Evolutionary conservation across 2,113 vertebrate species (phyloP).

Genomic region (Pterocles burchelli): DNA sequence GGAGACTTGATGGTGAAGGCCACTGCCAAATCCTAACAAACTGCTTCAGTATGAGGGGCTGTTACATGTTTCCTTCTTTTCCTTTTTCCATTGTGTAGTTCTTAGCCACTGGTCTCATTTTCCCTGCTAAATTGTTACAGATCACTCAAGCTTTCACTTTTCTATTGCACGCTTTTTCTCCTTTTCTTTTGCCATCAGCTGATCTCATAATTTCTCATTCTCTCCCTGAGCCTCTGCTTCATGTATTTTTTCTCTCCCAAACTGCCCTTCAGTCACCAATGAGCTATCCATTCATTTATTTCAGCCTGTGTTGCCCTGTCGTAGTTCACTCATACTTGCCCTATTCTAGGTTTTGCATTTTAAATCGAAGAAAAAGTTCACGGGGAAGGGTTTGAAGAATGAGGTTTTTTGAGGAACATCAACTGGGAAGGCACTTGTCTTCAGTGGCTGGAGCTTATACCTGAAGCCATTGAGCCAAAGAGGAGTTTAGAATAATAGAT

Average conservation of each 20-base stretch:
- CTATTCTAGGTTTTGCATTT: not conserved
- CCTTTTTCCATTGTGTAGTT: not conserved
- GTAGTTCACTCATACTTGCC: not conserved
- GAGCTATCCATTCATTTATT: not conserved
- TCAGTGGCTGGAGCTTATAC: not conserved
- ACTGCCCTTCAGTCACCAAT: not conserved
- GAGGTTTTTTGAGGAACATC: not conserved
- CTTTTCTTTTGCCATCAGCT: not conserved
- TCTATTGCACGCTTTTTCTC: not conserved
- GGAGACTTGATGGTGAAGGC: not conserved
- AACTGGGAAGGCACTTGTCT: not conserved
- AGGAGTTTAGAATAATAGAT: not conserved
- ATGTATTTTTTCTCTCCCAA: not conserved
- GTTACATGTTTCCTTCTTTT: not conserved
- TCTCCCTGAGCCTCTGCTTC: not conserved
- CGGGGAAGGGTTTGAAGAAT: not conserved
- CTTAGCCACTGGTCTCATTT: not conserved
- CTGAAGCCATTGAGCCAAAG: not conserved
- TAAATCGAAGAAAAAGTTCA: not conserved
- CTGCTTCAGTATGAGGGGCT: not conserved
- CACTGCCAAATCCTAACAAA: conserved; percentile 7
- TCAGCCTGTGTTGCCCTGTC: not conserved
- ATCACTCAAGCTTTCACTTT: not conserved
- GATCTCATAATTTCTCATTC: not conserved
- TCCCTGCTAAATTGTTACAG: not conserved